Conservation (phyloP, 2,888 invertebrate genomes). For the Caenorhabditis zanzibari region DNA sequence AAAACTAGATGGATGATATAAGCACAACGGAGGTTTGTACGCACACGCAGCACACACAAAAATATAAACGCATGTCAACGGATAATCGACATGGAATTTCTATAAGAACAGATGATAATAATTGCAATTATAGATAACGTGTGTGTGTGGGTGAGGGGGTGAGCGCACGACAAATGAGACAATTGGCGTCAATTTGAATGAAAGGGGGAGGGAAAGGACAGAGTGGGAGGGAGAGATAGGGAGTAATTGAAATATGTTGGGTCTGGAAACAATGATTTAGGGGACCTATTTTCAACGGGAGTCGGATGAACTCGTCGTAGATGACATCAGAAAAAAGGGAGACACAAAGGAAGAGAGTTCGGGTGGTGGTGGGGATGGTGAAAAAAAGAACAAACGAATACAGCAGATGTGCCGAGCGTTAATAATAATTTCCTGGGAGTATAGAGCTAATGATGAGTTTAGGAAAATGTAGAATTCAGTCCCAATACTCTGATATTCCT, state of each 20-base stretch:
- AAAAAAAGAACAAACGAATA: conserved; percentile 27
- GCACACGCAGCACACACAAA: conserved; percentile 9
- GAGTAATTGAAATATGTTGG: background rate
- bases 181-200: conserved; percentile 23
- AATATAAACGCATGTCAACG: background rate
- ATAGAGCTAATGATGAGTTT: background rate
- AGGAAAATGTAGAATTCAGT: background rate
- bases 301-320: conserved; percentile 12
- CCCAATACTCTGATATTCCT: background rate
- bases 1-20: conserved; percentile 50
- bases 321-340: conserved; percentile 45
- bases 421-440: background rate
- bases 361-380: conserved; percentile 9
- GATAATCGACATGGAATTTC: background rate
- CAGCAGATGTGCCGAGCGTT: conserved; percentile 6
- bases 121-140: background rate
- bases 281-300: conserved; percentile 37
- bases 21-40: conserved; percentile 33
- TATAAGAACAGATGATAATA: background rate
- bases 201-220: background rate
- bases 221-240: background rate
- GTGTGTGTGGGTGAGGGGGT: background rate
- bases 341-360: background rate
- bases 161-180: background rate
- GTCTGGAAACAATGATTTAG: background rate